Percentiles rank a stretch among this genome's conserved stretches.
These are phyloP conservation scores for Platycheirus albimanus DNA, from an alignment of 2,888 invertebrate species.

Conservation along the genomic window DNA sequence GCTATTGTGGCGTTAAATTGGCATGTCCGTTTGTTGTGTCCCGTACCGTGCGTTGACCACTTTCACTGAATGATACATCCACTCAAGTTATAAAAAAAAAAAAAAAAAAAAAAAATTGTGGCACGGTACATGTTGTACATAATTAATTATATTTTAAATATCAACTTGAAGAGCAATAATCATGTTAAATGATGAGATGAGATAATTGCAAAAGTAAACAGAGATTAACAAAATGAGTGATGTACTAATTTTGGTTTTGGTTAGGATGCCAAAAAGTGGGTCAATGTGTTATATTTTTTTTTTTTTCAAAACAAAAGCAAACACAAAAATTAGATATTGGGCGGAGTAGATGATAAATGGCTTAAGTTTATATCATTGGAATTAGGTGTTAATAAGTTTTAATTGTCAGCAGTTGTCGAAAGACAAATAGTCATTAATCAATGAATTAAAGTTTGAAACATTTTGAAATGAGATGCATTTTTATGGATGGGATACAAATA, in stretches of 20 bases:
- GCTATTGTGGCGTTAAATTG: conserved; percentile 10
- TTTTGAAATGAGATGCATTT: no score
- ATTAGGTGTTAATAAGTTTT: not conserved
- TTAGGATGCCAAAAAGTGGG: not conserved
- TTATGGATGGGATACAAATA: no score
- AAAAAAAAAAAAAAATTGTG: not conserved
- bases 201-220: conserved; percentile 32
- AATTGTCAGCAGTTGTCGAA: not conserved
- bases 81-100: no score
- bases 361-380: not conserved
- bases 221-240: conserved; percentile 9
- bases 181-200: conserved; percentile 6
- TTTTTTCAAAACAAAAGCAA: not conserved
- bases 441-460: no score
- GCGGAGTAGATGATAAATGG: not conserved
- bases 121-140: not conserved
- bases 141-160: not conserved
- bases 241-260: conserved; percentile 19
- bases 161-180: not conserved
- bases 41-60: conserved; percentile 24
- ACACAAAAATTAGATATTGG: conserved; percentile 1
- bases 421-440: not conserved
- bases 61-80: conserved; percentile 37
- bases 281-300: conserved; percentile 8
- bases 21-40: conserved; percentile 3